phyloP scores from a whole-genome alignment of 2,888 invertebrate genomes.

The Plagodis pulveraria region DNA sequence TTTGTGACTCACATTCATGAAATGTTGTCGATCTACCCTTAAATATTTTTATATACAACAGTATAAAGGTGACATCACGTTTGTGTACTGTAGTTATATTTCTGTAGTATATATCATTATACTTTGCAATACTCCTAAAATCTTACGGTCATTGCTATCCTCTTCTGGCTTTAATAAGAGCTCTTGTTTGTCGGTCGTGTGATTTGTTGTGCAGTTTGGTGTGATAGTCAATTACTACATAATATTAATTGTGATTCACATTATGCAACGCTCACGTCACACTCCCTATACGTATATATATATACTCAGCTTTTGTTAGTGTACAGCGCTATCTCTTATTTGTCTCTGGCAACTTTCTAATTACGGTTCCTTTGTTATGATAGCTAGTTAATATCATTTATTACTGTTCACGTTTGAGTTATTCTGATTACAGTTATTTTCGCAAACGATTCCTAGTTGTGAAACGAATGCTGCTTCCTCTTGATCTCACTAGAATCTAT shows the following conservation, averaged over 20 bases:
- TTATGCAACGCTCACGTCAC: constrained; percentile 51
- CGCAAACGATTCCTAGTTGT: too few relatives aligned
- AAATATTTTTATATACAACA: too few relatives aligned
- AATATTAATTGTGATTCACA: constrained; percentile 53
- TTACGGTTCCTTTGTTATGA: constrained; percentile 13
- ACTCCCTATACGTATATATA: constrained; percentile 24
- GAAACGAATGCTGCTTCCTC: neutral
- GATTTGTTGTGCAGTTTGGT: constrained; percentile 52
- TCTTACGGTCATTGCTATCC: neutral
- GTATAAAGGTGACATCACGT: too few relatives aligned
- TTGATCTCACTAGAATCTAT: constrained; percentile 18
- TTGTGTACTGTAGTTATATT: too few relatives aligned
- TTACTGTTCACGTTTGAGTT: neutral
- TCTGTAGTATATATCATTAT: too few relatives aligned
- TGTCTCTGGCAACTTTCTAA: constrained; percentile 1
- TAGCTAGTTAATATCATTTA: constrained; percentile 10
- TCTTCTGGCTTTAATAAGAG: constrained; percentile 30
- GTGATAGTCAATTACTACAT: constrained; percentile 82
- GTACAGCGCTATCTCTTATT: constrained; percentile 12
- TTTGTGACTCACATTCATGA: too few relatives aligned
- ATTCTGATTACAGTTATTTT: too few relatives aligned
- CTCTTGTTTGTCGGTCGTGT: constrained; percentile 36
- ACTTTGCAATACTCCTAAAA: too few relatives aligned
- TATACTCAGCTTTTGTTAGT: neutral
- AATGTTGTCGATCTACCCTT: too few relatives aligned